Conservation (phyloP, 1,140 invertebrate species). For the Papilio glaucus region DNA sequence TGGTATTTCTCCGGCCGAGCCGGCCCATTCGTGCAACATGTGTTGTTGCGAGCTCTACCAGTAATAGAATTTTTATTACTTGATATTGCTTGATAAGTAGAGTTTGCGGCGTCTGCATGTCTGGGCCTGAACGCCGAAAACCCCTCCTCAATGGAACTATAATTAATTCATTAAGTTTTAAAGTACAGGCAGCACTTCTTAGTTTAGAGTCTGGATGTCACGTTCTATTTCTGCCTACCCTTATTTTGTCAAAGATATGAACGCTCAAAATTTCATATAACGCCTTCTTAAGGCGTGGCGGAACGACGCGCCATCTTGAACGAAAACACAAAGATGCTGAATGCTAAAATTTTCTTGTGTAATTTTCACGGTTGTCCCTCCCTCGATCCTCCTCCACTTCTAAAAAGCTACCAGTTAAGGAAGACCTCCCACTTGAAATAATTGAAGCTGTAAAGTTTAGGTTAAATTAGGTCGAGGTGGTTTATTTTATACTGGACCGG, state of each 20-base stretch:
- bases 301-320: slow-evolving; percentile 73
- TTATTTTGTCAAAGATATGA: not conserved
- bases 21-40: no score
- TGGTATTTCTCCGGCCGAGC: no score
- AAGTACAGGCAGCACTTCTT: no score
- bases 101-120: no score
- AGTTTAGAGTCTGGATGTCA: no score
- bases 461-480: slow-evolving; percentile 35
- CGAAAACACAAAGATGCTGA: slow-evolving; percentile 83
- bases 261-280: slow-evolving; percentile 41
- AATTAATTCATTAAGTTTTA: no score
- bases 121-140: no score
- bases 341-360: slow-evolving; percentile 82
- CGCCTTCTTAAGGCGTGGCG: slow-evolving; percentile 37
- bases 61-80: no score
- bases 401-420: slow-evolving; percentile 56
- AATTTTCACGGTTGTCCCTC: slow-evolving; percentile 79
- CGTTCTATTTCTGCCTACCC: not conserved
- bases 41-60: no score
- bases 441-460: not conserved
- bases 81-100: no score
- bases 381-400: slow-evolving; percentile 53
- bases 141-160: no score
- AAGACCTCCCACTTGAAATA: slow-evolving; percentile 43
- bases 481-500: slow-evolving; percentile 41